A percentile compares a stretch with the other conserved stretches of the same genome.
Evolutionary conservation across 2,113 vertebrate species (phyloP).

Genomic region (Mustela lutreola): DNA sequence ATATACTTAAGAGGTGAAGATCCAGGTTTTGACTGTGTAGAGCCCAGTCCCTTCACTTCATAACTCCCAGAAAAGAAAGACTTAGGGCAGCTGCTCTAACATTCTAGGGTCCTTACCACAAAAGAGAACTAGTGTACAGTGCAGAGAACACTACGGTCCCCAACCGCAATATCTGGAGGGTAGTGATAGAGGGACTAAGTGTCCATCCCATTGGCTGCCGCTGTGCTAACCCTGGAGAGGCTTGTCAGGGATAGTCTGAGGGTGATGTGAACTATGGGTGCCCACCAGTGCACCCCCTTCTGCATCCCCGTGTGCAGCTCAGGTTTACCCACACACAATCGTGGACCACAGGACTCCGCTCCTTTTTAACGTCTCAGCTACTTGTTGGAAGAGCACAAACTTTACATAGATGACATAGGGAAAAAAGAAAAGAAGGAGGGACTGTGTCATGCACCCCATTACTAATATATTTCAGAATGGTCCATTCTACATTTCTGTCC

Average conservation of each 20-base stretch:
- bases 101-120: neutral
- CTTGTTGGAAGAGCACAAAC: neutral
- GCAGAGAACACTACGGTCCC: neutral
- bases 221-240: neutral
- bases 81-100: neutral
- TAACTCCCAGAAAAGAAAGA: neutral
- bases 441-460: neutral
- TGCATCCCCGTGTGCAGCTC: neutral
- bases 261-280: neutral
- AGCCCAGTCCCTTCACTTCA: neutral
- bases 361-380: neutral
- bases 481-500: neutral
- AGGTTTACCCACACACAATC: neutral
- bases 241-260: neutral
- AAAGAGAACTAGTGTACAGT: neutral
- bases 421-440: neutral
- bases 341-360: neutral
- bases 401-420: neutral
- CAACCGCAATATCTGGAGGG: neutral
- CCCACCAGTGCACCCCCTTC: neutral
- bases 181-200: neutral
- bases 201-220: neutral
- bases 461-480: neutral
- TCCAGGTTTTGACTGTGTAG: neutral
- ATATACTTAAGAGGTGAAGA: neutral